Evolutionary conservation across 1,140 invertebrate species (phyloP).

Genomic region (Calliphora vicina): DNA sequence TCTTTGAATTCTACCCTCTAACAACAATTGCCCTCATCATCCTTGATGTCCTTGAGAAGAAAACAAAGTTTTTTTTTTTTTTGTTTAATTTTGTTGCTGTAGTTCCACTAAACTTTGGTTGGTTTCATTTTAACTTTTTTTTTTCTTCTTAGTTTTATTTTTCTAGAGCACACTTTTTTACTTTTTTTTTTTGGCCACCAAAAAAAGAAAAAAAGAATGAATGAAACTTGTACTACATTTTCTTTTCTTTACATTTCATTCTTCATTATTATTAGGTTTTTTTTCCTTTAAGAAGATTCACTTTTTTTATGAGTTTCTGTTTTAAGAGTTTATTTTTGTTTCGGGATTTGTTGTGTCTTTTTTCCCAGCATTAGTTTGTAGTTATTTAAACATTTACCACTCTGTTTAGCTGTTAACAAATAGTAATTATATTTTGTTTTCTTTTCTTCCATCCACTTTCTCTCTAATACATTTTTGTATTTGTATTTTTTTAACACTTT

Average conservation of each 20-base stretch:
- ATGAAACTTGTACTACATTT: slow-evolving; percentile 7
- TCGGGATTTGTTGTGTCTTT: not conserved
- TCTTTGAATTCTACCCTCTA: not conserved
- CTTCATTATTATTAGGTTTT: not conserved
- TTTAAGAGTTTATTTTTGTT: not conserved
- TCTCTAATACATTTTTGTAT: not conserved
- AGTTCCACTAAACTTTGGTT: not conserved
- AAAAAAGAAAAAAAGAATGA: not conserved
- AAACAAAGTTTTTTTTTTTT: not conserved
- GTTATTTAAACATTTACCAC: slow-evolving; percentile 1
- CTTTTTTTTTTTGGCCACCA: not conserved
- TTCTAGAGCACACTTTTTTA: not conserved
- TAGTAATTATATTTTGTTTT: slow-evolving; percentile 4
- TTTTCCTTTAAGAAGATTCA: not conserved
- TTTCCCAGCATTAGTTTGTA: not conserved
- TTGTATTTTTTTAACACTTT: not conserved
- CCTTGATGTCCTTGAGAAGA: slow-evolving; percentile 8
- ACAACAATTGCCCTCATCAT: slow-evolving; percentile 3
- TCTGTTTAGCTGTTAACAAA: not conserved
- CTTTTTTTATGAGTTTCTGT: not conserved
- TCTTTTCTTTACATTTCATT: not conserved
- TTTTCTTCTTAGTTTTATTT: not conserved
- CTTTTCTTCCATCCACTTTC: not conserved
- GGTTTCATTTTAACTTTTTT: not conserved
- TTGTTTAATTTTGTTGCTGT: not conserved